phyloP scores from a whole-genome alignment of 2,888 invertebrate species.

The Torymus auratus region DNA sequence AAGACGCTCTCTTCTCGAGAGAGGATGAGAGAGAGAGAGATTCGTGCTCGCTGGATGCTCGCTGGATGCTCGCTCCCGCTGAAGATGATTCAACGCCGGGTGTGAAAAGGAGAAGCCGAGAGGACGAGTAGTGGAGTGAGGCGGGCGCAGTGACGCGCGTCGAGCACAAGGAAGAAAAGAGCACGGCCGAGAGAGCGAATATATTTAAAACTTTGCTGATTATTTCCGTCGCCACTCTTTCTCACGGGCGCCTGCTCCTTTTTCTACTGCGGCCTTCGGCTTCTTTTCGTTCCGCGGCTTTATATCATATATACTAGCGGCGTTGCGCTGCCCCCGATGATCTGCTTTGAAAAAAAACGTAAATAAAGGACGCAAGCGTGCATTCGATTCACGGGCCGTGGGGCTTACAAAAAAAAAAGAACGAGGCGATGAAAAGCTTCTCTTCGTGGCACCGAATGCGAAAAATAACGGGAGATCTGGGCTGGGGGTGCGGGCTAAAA shows the following conservation, averaged over 20 bases:
- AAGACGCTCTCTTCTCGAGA: too few relatives aligned
- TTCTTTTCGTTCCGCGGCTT: neutral
- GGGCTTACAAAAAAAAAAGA: neutral
- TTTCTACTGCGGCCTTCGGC: neutral
- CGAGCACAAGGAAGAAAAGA: neutral
- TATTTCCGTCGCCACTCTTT: conserved; percentile 13
- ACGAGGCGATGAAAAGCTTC: too few relatives aligned
- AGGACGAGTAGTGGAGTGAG: too few relatives aligned
- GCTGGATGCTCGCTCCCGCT: too few relatives aligned
- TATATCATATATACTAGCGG: neutral
- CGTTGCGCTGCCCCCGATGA: neutral
- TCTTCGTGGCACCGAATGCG: neutral
- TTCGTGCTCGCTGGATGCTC: too few relatives aligned
- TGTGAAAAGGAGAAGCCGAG: too few relatives aligned
- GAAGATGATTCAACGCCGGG: too few relatives aligned
- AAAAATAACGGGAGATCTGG: neutral
- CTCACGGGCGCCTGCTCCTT: neutral
- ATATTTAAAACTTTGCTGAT: conserved; percentile 35
- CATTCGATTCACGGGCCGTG: neutral
- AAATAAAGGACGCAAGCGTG: neutral
- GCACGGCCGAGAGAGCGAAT: neutral
- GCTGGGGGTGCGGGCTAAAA: neutral
- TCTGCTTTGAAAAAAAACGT: neutral
- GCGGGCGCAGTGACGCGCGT: neutral
- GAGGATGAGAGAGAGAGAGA: too few relatives aligned